Base-by-base conservation (phyloP, 2,888 invertebrate species). In the Agrochola circellaris region DNA sequence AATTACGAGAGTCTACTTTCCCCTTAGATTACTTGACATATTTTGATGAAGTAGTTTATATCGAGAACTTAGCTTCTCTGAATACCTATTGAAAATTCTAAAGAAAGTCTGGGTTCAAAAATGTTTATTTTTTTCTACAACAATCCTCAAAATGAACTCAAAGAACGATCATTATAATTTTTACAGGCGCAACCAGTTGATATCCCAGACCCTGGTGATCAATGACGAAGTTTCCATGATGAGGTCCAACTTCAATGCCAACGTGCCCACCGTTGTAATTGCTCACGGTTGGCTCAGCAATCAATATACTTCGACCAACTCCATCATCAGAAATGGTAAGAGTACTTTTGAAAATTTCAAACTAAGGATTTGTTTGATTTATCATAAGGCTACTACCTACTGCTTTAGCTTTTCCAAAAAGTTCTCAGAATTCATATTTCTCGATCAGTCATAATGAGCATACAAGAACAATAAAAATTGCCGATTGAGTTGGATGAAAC, bases 261-360 rank as follows among this genome's bases (percentile, higher is more conserved):
- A 64, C 0, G 62, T 77, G 0, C 90, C 90, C 0, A 91, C 91
- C 0, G 87, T 91, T 7, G 89, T 93, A 5, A 71, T 93, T 26
- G 89, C 77, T 26, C 93, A 93, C 73, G 93, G 93, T 7, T 93
- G 93, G 93, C 89, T 92, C 51, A 91, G 89, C 80, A 90, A 89
- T 65, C 90, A 93, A 58, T 88, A 88, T 34, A 90, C 93, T 15
- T 86, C 91, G 20, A 77, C 92, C 11, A 95, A 95, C 76, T 90
- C 91, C 4, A 78, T 87, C 4, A 89, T 95, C 38, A 91, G 94
- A 84, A 87, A 91, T 51, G 94, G 95, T 95, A 89, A 54, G 68
- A 66, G 45, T 23, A 45, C 7, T 48, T 54, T 42, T 38, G 11
- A 38, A 54, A 30, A 17, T 4, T 4, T 6, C 34, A 38, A 38